Conservation (phyloP, 2,888 invertebrate genomes). For the Baronia brevicornis region DNA sequence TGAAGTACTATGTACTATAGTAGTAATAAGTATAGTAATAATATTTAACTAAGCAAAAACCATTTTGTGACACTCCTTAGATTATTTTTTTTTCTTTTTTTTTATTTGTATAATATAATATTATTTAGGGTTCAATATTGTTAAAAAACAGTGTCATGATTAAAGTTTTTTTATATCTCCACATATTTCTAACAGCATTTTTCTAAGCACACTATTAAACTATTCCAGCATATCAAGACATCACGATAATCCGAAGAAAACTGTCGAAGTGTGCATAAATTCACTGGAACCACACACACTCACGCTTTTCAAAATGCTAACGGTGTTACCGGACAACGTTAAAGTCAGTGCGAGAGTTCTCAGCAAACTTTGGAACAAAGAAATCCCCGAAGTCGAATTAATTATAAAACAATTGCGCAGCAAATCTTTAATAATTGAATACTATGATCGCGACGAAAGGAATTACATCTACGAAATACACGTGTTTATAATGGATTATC, state of each 20-base stretch:
- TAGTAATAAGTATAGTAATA: too few species aligned
- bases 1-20: too few species aligned
- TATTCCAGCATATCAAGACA: slow-evolving; percentile 44
- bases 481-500: slow-evolving; percentile 78
- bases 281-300: slow-evolving; percentile 65
- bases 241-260: slow-evolving; percentile 60
- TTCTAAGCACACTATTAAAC: too few species aligned
- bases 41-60: too few species aligned
- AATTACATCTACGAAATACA: slow-evolving; percentile 83
- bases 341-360: slow-evolving; percentile 78
- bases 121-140: too few species aligned
- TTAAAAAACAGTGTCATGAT: too few species aligned
- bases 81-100: too few species aligned
- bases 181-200: too few species aligned
- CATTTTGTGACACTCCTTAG: too few species aligned
- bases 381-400: slow-evolving; percentile 68
- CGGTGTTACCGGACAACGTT: slow-evolving; percentile 81
- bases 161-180: too few species aligned
- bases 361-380: slow-evolving; percentile 55
- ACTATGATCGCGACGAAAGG: slow-evolving; percentile 75
- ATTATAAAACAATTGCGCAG: slow-evolving; percentile 78
- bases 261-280: slow-evolving; percentile 77
- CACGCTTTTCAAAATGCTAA: slow-evolving; percentile 76
- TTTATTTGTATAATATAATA: too few species aligned
- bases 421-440: slow-evolving; percentile 80